Evolutionary conservation across 1,140 invertebrate genomes (phyloP).

Genomic region (Apis mellifera): DNA sequence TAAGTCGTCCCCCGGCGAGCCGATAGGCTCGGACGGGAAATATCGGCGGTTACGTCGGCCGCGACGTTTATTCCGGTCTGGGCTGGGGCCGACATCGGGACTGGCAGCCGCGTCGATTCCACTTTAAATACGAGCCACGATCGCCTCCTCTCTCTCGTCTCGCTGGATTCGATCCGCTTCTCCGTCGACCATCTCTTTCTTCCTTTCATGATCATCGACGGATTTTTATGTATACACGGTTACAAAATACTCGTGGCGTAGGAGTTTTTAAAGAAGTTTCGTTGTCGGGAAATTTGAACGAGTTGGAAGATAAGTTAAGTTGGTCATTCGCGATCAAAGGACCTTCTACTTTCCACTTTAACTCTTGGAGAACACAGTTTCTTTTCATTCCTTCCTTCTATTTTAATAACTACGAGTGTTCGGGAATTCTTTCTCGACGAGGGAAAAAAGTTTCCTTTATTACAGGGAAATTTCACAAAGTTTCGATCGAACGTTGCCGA

Average conservation of each 20-base stretch:
- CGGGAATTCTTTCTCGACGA: background rate
- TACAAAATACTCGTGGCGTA: background rate
- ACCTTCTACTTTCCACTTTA: slow-evolving; percentile 3
- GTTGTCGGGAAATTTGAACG: background rate
- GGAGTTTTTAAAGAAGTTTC: background rate
- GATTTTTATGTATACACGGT: background rate
- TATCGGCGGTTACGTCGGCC: slow-evolving; percentile 62
- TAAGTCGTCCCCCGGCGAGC: slow-evolving; percentile 63
- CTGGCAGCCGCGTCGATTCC: slow-evolving; percentile 56
- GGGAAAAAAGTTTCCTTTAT: background rate
- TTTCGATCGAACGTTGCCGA: no score
- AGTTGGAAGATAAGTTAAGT: slow-evolving; percentile 5
- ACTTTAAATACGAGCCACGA: slow-evolving; percentile 50
- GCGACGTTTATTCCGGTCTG: slow-evolving; percentile 60
- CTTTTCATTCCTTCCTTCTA: background rate
- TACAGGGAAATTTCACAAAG: no score
- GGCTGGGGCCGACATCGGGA: slow-evolving; percentile 59
- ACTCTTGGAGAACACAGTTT: background rate
- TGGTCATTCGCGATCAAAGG: background rate
- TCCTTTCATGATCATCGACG: background rate
- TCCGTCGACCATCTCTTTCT: background rate
- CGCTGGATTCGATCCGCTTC: background rate
- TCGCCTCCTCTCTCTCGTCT: background rate
- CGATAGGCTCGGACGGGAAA: slow-evolving; percentile 68
- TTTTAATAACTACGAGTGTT: background rate